Base-by-base conservation (phyloP, 2,113 vertebrate species). In the Erythrocebus patas region DNA sequence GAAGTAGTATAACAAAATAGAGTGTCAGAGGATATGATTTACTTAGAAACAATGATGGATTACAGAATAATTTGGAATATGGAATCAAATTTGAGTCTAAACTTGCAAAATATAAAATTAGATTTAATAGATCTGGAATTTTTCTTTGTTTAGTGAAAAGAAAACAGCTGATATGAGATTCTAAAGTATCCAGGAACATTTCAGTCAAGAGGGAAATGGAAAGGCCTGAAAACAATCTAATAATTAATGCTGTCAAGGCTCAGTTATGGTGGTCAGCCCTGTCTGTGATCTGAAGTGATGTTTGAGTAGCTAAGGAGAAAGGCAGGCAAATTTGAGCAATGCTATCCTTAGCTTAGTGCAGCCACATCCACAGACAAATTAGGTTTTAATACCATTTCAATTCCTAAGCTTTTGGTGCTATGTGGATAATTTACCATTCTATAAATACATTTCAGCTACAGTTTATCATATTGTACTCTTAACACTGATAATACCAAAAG, bases 381-480 rank as follows among this genome's bases (percentile, higher is more conserved):
- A 43, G 8, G 22, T 5, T n/a, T 87, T 48, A 84, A 35, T 35
- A 66, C 16, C 5, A 45, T 55, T 30, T 73, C n/a, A 84, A 1
- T 59, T 52, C 9, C 12, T 76, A 25, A 64, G 23, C n/a, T 87
- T 45, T 59, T 72, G 48, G 79, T 55, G 20, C 52, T 55, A 97
- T 84, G 61, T 93, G 95, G 57, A 68, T 88, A 93, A 90, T 96
- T 97, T 95, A 91, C 88, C 68, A 85, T 92, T 96, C 93, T 95
- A 96, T 93, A 91, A 93, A 85, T 96, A 96, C 9, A 12, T 95
- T 84, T 45, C 32, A 85, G 76, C 76, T 94, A 85, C 61, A 25
- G 45, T 92, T 91, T 85, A 97, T 85, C 52, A 55, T 64, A 27
- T 64, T 32, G 32, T 30, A 64, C 12, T 64, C 30, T 64, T 14